Base-by-base conservation (phyloP, 2,888 invertebrate species). In the Apodemia hepburni region DNA sequence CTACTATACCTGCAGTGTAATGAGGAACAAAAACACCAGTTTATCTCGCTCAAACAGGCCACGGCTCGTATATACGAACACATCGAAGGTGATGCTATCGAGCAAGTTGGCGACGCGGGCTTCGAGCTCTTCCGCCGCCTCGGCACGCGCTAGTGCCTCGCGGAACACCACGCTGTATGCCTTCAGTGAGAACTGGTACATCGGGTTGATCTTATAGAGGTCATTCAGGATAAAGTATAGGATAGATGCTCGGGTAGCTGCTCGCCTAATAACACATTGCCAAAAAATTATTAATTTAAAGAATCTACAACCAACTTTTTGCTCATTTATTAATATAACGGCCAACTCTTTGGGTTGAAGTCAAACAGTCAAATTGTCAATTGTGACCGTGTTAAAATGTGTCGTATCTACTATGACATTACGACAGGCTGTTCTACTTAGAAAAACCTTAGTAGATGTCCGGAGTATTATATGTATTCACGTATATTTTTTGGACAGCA, bases 131-230 rank as follows among this genome's bases (percentile, higher is more conserved):
- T 96, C 95, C 0, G 95, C 93, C 0, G 92, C 84, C 6, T 93
- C 92, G 0, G 98, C 96, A 64, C 91, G 92, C 17, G 89, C 85
- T 58, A 98, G 94, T 0, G 98, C 97, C 70, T 96, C 96, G 72
- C 95, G 96, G 83, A 98, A 98, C 4, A 98, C 98, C 0, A 96
- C 96, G 72, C 96, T 97, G 89, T 98, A 98, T 0, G 98, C 97
- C 85, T 98, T 98, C 64, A 98, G 86, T 0, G 98, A 98, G 87
- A 98, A 98, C 82, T 98, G 98, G 84, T 99, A 99, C 79, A 99
- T 97, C 58, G 97, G 97, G 84, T 98, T 98, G 74, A 98, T 98
- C 84, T 97, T 97, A 86, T 95, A 94, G 60, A 99, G 85, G 75
- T 98, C 98, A 78, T 97, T 98, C 66, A 99, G 90, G 67, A 98